A percentile compares a stretch with the other conserved stretches of the same genome.
Conservation (phyloP, 2,797 vertebrate species). For the Octomys mimax region DNA sequence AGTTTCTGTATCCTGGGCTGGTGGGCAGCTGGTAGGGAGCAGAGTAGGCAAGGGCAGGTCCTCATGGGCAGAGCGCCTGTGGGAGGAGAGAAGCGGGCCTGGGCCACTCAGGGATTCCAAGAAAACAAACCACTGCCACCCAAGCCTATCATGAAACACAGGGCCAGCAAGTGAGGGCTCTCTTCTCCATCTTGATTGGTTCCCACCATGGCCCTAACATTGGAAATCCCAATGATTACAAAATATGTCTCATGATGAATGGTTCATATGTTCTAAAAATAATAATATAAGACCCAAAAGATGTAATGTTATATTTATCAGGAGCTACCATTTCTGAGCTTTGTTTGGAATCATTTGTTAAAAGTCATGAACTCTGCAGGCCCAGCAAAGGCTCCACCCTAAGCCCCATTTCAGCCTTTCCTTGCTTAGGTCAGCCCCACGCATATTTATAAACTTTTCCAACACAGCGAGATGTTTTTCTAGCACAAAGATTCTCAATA, state of each 20-base stretch:
- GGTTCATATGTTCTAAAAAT: not conserved
- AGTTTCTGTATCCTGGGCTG: not conserved
- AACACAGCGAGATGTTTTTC: not conserved
- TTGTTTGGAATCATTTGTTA: not conserved
- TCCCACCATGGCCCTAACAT: not conserved
- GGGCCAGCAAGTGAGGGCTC: not conserved
- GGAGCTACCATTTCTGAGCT: not conserved
- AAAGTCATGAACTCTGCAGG: not conserved
- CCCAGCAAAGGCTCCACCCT: not conserved
- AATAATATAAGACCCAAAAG: not conserved
- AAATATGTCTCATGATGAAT: not conserved
- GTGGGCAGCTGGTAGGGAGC: not conserved
- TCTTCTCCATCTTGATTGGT: not conserved
- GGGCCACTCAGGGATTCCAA: not conserved
- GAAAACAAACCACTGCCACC: no score
- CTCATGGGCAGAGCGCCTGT: not conserved
- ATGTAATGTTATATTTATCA: not conserved
- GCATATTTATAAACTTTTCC: not conserved
- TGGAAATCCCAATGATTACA: not conserved
- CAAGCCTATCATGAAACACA: not conserved
- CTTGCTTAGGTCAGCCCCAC: not conserved
- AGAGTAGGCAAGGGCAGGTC: not conserved
- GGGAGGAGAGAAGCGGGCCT: fast-evolving
- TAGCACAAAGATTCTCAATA: not conserved
- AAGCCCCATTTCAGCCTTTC: no score